Percentiles rank a stretch among this genome's conserved stretches.
These are phyloP conservation scores for Syngnathoides biaculeatus DNA, from an alignment of 2,113 vertebrate species.

Conservation along the genomic window DNA sequence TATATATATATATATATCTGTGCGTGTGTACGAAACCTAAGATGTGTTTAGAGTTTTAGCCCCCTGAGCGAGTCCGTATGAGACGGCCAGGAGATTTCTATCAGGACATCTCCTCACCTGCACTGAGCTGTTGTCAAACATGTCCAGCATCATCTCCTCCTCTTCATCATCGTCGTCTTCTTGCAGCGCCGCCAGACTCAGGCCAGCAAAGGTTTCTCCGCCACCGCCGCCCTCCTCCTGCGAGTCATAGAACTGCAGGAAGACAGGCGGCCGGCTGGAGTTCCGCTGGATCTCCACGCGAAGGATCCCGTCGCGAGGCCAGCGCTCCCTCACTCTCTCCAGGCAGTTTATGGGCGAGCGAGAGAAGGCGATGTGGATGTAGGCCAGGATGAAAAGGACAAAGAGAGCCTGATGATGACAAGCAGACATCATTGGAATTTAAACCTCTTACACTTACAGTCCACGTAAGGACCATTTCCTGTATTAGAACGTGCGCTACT, in stretches of 20 bases:
- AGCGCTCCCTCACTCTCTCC: slow-evolving; percentile 90
- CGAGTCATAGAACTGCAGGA: slow-evolving; percentile 86
- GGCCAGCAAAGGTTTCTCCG: slow-evolving; percentile 43
- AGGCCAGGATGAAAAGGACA: slow-evolving; percentile 94
- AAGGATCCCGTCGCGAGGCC: slow-evolving; percentile 91
- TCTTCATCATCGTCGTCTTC: slow-evolving; percentile 81
- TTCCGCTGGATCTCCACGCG: slow-evolving; percentile 93
- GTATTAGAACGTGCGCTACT: too few species aligned
- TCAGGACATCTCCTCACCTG: slow-evolving; percentile 52
- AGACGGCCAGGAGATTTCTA: too few species aligned
- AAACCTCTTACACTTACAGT: too few species aligned
- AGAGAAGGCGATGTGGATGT: slow-evolving; percentile 97
- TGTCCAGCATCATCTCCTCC: slow-evolving; percentile 87
- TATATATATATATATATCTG: too few species aligned
- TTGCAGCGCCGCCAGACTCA: slow-evolving; percentile 56
- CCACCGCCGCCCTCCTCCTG: slow-evolving; percentile 67
- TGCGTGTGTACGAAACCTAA: too few species aligned
- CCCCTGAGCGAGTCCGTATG: too few species aligned
- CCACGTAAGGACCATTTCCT: too few species aligned
- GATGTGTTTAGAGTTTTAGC: too few species aligned
- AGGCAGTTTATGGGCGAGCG: slow-evolving; percentile 94
- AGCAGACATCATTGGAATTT: too few species aligned
- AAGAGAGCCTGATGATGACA: slow-evolving; percentile 80
- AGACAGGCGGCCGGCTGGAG: slow-evolving; percentile 85
- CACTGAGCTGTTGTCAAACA: slow-evolving; percentile 90